Conservation (phyloP, 2,797 vertebrate genomes). For the Oophaga sylvatica region DNA sequence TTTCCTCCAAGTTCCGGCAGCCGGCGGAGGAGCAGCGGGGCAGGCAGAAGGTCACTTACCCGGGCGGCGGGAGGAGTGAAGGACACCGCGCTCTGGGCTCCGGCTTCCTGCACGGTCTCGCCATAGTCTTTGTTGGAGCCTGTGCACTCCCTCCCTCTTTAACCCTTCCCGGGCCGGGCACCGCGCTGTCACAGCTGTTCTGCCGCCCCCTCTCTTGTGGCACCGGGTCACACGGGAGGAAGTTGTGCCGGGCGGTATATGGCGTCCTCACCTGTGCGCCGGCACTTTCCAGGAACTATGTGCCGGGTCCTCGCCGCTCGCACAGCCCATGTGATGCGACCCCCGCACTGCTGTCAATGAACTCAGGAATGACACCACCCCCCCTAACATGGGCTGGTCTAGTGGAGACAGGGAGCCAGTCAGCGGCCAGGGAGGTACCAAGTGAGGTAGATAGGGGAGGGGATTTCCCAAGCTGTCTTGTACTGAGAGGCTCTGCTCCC, state of each 20-base stretch:
- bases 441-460: constrained; percentile 17
- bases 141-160: constrained; percentile 31
- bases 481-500: background rate
- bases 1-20: constrained; percentile 19
- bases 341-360: constrained; percentile 56
- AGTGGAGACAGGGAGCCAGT: constrained; percentile 8
- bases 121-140: constrained; percentile 74
- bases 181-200: background rate
- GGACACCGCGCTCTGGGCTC: constrained; percentile 24
- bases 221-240: background rate
- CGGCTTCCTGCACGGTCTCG: constrained; percentile 63
- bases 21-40: background rate
- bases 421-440: constrained; percentile 12
- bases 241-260: background rate
- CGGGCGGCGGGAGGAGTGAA: constrained; percentile 22
- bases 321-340: constrained; percentile 47
- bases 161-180: constrained; percentile 21
- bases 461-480: constrained; percentile 36
- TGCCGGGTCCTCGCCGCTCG: background rate
- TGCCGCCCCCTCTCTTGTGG: background rate
- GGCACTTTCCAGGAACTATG: background rate
- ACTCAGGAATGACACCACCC: constrained; percentile 44
- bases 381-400: constrained; percentile 6
- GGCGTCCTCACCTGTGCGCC: constrained; percentile 34
- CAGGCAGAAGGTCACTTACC: constrained; percentile 47